phyloP scores from a whole-genome alignment of 1,140 invertebrate species.

The Sitobion miscanthi region DNA sequence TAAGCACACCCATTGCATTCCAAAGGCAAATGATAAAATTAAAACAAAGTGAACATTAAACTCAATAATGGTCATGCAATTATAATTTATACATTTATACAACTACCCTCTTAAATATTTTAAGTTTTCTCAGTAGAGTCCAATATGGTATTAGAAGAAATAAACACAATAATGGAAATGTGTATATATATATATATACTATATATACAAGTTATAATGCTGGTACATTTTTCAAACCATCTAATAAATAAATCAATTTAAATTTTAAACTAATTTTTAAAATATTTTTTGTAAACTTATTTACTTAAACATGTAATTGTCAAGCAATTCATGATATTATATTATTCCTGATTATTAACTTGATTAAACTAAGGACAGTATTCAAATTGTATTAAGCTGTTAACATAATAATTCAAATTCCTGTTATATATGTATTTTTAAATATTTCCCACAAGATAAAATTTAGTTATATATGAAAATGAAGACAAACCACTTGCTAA shows the following conservation, averaged over 20 bases:
- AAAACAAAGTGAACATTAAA: conserved; percentile 53
- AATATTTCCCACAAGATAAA: not conserved
- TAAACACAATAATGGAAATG: not conserved
- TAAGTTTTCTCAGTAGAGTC: not conserved
- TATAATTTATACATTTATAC: conserved; percentile 7
- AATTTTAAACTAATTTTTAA: not conserved
- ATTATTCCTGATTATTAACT: not conserved
- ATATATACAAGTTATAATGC: not conserved
- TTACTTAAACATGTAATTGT: not conserved
- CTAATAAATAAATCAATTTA: not conserved
- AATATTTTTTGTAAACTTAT: not conserved
- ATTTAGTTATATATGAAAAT: conserved; percentile 34
- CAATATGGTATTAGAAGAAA: not conserved
- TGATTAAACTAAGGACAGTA: not conserved
- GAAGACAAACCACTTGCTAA: conserved; percentile 40
- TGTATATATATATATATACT: not conserved
- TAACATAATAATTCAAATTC: not conserved
- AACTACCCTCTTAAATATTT: not conserved
- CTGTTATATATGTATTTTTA: not conserved
- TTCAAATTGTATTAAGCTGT: not conserved
- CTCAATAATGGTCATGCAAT: conserved; percentile 46
- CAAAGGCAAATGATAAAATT: conserved; percentile 54
- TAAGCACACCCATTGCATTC: conserved; percentile 55
- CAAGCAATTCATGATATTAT: not conserved
- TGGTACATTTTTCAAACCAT: not conserved